Conservation (phyloP, 2,113 vertebrate species). For the Festucalex cinctus region DNA sequence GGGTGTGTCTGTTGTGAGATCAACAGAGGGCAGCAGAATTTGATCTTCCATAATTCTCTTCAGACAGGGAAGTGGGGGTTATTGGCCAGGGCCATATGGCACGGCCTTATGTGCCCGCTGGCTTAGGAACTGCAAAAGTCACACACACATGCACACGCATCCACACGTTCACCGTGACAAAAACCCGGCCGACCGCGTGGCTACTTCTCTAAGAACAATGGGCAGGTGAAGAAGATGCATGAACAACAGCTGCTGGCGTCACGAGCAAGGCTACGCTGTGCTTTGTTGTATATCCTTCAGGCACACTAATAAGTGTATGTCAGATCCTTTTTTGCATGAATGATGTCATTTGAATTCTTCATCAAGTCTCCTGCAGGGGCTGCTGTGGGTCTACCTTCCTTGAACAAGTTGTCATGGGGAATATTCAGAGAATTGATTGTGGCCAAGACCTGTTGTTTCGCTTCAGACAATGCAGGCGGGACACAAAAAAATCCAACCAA, state of each 20-base stretch:
- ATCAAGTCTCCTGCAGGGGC: conserved; percentile 69
- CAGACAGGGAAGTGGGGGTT: conserved; percentile 44
- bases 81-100: conserved; percentile 55
- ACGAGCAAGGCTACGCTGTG: background rate
- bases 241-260: background rate
- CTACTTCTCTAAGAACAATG: conserved; percentile 5
- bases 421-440: conserved; percentile 34
- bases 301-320: background rate
- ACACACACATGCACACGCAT: conserved; percentile 14
- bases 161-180: conserved; percentile 33
- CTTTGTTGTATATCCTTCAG: background rate
- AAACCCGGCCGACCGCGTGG: conserved; percentile 24
- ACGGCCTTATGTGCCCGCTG: conserved; percentile 57
- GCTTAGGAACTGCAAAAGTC: conserved; percentile 27
- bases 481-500: conserved; percentile 5
- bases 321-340: conserved; percentile 8
- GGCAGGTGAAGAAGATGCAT: conserved; percentile 1
- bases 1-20: background rate
- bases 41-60: conserved; percentile 43
- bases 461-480: conserved; percentile 13
- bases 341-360: conserved; percentile 27
- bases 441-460: conserved; percentile 54
- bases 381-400: conserved; percentile 71
- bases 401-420: background rate
- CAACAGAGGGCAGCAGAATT: conserved; percentile 46